Conservation (phyloP, 2,888 invertebrate species). For the Thymelicus acteon region DNA sequence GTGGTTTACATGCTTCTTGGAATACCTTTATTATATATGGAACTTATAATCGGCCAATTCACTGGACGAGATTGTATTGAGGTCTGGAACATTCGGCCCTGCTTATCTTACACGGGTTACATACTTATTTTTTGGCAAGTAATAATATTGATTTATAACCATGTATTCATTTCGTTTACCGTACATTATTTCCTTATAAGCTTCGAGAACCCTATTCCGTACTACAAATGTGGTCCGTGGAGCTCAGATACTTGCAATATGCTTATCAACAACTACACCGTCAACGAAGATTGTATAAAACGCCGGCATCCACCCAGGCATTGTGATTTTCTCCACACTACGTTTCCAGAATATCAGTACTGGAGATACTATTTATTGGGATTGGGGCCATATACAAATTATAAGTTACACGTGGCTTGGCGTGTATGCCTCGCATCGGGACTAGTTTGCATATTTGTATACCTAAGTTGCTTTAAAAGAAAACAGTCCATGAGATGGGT, state of each 20-base stretch:
- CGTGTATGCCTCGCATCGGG: conserved; percentile 64
- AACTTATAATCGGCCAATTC: conserved; percentile 69
- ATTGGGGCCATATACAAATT: conserved; percentile 26
- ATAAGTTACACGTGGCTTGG: conserved; percentile 60
- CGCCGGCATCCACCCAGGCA: conserved; percentile 45
- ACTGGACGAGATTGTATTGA: conserved; percentile 68
- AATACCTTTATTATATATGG: conserved; percentile 73
- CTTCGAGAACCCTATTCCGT: conserved; percentile 70
- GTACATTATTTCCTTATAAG: conserved; percentile 72
- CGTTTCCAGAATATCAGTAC: conserved; percentile 73
- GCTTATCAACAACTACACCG: conserved; percentile 59
- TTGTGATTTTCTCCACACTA: conserved; percentile 56
- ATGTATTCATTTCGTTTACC: conserved; percentile 57
- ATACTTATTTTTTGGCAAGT: conserved; percentile 62
- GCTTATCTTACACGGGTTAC: conserved; percentile 68
- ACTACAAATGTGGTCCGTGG: conserved; percentile 65
- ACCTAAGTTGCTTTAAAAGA: conserved; percentile 61
- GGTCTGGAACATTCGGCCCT: conserved; percentile 65
- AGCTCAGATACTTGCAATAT: conserved; percentile 57
- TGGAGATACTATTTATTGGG: conserved; percentile 58
- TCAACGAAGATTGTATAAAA: conserved; percentile 66
- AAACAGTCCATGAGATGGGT: conserved; percentile 55
- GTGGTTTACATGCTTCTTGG: conserved; percentile 57
- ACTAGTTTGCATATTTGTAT: conserved; percentile 52
- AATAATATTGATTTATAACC: conserved; percentile 55